Base-by-base conservation (phyloP, 1,140 invertebrate genomes). In the Rhopalosiphum padi region DNA sequence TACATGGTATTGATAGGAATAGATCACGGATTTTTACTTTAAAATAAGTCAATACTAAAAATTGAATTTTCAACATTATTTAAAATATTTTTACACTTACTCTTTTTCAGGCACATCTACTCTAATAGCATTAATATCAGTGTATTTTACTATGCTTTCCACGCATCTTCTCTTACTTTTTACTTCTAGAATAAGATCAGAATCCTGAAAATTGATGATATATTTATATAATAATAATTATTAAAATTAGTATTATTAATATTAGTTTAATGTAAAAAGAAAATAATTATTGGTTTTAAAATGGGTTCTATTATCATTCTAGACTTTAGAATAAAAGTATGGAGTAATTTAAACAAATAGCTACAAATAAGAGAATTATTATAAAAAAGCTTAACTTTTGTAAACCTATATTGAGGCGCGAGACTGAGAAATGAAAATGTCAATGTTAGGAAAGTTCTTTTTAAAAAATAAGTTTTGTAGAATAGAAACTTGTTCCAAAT, bases 161-260 rank as follows among this genome's bases (percentile, higher is more conserved):
- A 93, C 91, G 60, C 91, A 93, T 55, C 43, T 93, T 43, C 91
- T 51, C 43, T 93, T 93, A 55, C 82, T 51, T 2, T 9, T 25
- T 83, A 46, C 11, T 41, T 15, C 48, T 9, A 86, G 43, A 55
- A 86, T 86, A 51, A 55, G 48, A 30, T 92, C 91, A 37, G n/a
- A 35, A 18, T 55, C 48, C 91, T 55, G 2, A 48, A 86, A 93
- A 6, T 77, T 4, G 4, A 68, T 68, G 60, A 68, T 11, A 68
- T 1, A 77, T n/a, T n/a, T 3, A n/a, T n/a, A 77, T 3, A 77
- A 53, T 7, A 18, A 48, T 48, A 35, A 51, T 51, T 53, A 35
- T 37, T 22, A 88, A 51, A 88, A 22, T 9, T 51, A 53, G 35
- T 2, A 88, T 1, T 35, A 53, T 22, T 48, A 87, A 30, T 48